Base-by-base conservation (phyloP, 2,888 invertebrate species). In the Acleris emargana region DNA sequence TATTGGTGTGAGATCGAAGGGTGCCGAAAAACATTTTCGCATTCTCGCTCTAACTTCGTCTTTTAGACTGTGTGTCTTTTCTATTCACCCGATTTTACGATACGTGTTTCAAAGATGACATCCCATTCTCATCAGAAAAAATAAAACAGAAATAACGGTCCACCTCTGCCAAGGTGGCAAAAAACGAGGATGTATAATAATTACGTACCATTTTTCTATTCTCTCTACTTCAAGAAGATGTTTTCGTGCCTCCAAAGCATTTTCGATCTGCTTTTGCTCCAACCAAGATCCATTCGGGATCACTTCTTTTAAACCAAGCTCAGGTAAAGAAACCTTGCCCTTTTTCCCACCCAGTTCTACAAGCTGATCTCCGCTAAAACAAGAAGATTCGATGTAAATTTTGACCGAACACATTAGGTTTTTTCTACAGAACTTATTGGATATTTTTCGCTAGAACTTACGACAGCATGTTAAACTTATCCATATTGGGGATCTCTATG, bases 181-280 rank as follows among this genome's bases (percentile, higher is more conserved):
- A 45, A 22, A 43, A 9, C n/a, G 9, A 55, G 22, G 17, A 42
- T 17, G 6, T 25, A 55, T 9, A 32, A 32, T 9, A 6, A 62
- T 54, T 42, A 69, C 76, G 74, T 82, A 93, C 93, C 81, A 75
- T 79, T 94, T 93, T 69, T 94, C 94, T 67, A 95, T 93, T 71
- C 94, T 90, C 73, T 94, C 93, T 2, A 93, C 88, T 73, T 88
- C 91, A 53, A 95, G 78, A 22, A 94, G 76, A 47, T 88, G 84
- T 74, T 93, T 94, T 42, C 93, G 86, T 9, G 90, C 89, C 67
- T 93, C 93, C 47, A 95, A 76, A 11, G 93, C 90, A 47, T 92
- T 89, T 73, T 94, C 93, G 63, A 94, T 87, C 74, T 94, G 94
- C 80, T 94, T 94, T 68, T 92, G 86, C 72, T 95, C 94, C 13